Conservation (phyloP, 2,113 vertebrate genomes). For the Cheirogaleus medius region DNA sequence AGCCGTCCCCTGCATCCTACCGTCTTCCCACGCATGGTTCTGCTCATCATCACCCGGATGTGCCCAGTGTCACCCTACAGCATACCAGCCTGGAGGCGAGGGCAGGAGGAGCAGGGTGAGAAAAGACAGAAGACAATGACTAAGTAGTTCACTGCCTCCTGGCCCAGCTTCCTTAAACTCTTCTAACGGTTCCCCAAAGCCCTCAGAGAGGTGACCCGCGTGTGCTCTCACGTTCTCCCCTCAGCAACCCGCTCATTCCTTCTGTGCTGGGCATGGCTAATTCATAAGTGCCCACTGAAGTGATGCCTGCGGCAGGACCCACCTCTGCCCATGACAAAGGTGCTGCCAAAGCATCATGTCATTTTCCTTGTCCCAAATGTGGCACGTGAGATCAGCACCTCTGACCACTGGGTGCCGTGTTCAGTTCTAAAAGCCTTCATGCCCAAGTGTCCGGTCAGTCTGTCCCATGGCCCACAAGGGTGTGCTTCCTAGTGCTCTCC, state of each 20-base stretch:
- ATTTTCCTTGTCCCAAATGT: no score
- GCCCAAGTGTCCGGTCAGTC: neutral
- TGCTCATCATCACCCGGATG: neutral
- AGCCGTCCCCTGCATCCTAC: neutral
- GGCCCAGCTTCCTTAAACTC: neutral
- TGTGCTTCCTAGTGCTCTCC: neutral
- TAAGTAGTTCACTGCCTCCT: neutral
- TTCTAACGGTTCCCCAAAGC: neutral
- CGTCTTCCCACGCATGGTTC: neutral
- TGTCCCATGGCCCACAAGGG: neutral
- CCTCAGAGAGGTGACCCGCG: neutral
- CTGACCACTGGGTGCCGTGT: neutral
- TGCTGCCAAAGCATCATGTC: accelerated
- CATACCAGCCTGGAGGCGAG: neutral
- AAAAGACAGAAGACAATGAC: neutral
- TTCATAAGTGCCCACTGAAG: no score
- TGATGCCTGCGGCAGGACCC: neutral
- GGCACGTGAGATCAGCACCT: accelerated
- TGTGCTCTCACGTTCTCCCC: neutral
- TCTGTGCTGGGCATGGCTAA: neutral
- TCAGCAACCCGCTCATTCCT: no score
- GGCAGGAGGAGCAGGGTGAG: accelerated
- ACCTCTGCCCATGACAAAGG: neutral
- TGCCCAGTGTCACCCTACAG: neutral
- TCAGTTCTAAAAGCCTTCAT: no score